These are phyloP conservation scores for Buathra laborator DNA, from an alignment of 2,888 invertebrate genomes.

Conservation along the genomic window DNA sequence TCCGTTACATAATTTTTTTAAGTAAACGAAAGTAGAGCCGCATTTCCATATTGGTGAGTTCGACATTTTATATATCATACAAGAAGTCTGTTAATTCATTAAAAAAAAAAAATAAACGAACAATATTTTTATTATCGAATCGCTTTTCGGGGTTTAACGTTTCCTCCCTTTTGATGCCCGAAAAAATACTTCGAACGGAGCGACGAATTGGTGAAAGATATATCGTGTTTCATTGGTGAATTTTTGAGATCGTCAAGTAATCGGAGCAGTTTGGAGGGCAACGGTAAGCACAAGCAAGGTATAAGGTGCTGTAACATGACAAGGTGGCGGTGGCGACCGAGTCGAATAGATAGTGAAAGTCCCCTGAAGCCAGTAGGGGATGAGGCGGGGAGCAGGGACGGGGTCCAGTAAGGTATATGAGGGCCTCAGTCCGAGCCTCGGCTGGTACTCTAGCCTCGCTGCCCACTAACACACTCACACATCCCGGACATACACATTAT, in stretches of 20 bases:
- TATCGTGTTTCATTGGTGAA: slow-evolving; percentile 8
- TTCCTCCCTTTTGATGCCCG: not conserved
- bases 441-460: slow-evolving; percentile 84
- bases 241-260: slow-evolving; percentile 42
- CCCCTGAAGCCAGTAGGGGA: slow-evolving; percentile 74
- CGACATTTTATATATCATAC: slow-evolving; percentile 8
- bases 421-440: slow-evolving; percentile 83
- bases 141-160: not conserved
- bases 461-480: slow-evolving; percentile 81
- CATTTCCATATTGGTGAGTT: slow-evolving; percentile 21
- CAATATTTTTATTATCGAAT: not conserved
- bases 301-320: slow-evolving; percentile 81
- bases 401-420: slow-evolving; percentile 84
- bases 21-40: slow-evolving; percentile 6
- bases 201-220: not conserved
- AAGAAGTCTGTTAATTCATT: not conserved
- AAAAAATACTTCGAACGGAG: slow-evolving; percentile 1
- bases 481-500: slow-evolving; percentile 73
- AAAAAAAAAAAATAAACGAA: not conserved
- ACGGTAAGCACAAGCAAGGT: slow-evolving; percentile 75
- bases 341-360: slow-evolving; percentile 84
- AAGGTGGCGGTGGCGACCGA: slow-evolving; percentile 78
- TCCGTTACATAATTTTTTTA: slow-evolving; percentile 25
- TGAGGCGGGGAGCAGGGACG: slow-evolving; percentile 77
- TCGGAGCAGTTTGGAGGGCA: slow-evolving; percentile 63